Conservation (phyloP, 2,888 invertebrate species). For the Spatulosminthurus flaviceps region DNA sequence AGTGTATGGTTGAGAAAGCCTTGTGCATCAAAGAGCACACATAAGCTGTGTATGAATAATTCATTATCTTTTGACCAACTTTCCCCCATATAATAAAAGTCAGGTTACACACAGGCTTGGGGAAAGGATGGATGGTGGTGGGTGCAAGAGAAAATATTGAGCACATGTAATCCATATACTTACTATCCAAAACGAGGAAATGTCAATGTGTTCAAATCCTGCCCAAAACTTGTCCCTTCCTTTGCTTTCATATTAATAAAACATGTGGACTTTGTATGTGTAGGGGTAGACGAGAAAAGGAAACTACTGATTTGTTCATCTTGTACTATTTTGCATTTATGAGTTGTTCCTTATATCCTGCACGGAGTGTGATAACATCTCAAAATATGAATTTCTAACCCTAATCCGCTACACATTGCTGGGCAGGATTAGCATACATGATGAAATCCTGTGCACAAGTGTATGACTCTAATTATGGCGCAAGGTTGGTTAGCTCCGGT, state of each 20-base stretch:
- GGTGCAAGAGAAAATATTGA: conserved; percentile 13
- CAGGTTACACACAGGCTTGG: not conserved
- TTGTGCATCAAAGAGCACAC: conserved; percentile 33
- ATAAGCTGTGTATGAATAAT: conserved; percentile 38
- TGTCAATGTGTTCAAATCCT: not conserved
- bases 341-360: no score
- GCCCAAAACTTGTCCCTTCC: not conserved
- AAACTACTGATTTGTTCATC: not conserved
- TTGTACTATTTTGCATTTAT: no score
- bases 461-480: no score
- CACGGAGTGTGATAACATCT: no score
- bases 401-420: no score
- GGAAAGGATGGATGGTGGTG: not conserved
- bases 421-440: no score
- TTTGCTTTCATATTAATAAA: not conserved
- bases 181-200: no score
- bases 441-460: no score
- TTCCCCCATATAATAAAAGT: not conserved
- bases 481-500: no score
- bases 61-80: conserved; percentile 13
- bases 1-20: conserved; percentile 7
- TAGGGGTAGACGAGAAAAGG: not conserved
- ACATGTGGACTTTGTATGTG: not conserved
- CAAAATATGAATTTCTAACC: no score
- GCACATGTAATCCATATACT: not conserved